A percentile compares a stretch with the other conserved stretches of the same genome.
Conservation (phyloP, 1,140 invertebrate species). For the Augochlora pura region DNA sequence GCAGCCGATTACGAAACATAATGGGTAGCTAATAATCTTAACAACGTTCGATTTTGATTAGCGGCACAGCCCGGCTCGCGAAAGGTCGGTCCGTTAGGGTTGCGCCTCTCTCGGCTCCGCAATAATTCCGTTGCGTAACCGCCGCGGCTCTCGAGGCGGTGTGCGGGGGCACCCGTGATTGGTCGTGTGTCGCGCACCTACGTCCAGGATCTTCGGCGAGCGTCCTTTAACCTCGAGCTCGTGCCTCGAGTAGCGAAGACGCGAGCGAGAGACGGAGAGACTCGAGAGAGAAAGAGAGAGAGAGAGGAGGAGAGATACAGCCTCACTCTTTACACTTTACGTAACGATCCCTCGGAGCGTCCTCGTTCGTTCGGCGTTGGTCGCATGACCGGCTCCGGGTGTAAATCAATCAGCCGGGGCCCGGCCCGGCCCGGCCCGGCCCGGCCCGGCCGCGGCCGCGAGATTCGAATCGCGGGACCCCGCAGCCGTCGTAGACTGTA, state of each 20-base stretch:
- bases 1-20: not conserved
- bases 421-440: no score
- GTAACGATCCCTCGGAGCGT: conserved; percentile 27
- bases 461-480: conserved; percentile 33
- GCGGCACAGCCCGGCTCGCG: not conserved
- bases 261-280: not conserved
- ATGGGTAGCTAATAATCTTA: not conserved
- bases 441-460: no score
- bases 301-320: not conserved
- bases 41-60: conserved; percentile 31
- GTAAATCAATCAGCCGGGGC: conserved; percentile 34
- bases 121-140: conserved; percentile 53
- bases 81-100: conserved; percentile 51
- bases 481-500: no score
- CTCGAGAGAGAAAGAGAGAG: no score
- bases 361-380: conserved; percentile 4
- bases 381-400: not conserved
- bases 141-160: conserved; percentile 10
- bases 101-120: not conserved
- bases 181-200: conserved; percentile 36
- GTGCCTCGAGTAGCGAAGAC: not conserved
- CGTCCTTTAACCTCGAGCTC: conserved; percentile 46
- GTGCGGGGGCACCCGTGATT: conserved; percentile 1
- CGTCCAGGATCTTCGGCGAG: conserved; percentile 45
- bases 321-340: conserved; percentile 8